Conservation (phyloP, 2,888 invertebrate species). For the Slavum lentiscoides region DNA sequence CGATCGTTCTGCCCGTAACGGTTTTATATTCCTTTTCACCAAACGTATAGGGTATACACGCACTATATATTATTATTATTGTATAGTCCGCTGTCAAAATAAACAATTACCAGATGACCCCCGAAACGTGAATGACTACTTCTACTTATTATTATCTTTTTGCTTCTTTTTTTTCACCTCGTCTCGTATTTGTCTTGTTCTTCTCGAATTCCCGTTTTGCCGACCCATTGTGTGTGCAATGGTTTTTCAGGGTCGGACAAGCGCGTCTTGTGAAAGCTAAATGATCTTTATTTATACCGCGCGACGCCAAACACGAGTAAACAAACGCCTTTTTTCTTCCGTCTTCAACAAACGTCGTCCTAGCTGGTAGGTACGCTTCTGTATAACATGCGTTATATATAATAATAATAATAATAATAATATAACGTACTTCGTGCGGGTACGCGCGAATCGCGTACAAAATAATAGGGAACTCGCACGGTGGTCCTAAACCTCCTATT, state of each 20-base stretch:
- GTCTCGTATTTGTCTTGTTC: background rate
- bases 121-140: slow-evolving; percentile 15
- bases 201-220: background rate
- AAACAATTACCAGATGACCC: slow-evolving; percentile 46
- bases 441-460: too few species aligned
- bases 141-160: background rate
- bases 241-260: background rate
- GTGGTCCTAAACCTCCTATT: slow-evolving; percentile 40
- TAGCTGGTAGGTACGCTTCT: background rate
- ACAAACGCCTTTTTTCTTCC: slow-evolving; percentile 37
- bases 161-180: too few species aligned
- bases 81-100: slow-evolving; percentile 46
- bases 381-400: too few species aligned
- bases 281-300: slow-evolving; percentile 42
- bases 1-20: slow-evolving; percentile 23
- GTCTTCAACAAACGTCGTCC: background rate
- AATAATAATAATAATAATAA: too few species aligned
- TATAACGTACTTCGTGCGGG: too few species aligned
- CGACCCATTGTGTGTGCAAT: slow-evolving; percentile 4
- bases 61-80: too few species aligned
- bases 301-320: slow-evolving; percentile 36
- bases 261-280: slow-evolving; percentile 35
- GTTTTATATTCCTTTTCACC: slow-evolving; percentile 14
- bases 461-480: background rate
- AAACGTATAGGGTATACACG: too few species aligned